Percentiles rank a stretch among this genome's conserved stretches.
phyloP scores from a whole-genome alignment of 1,140 invertebrate genomes.

The Dreissena rostriformis region DNA sequence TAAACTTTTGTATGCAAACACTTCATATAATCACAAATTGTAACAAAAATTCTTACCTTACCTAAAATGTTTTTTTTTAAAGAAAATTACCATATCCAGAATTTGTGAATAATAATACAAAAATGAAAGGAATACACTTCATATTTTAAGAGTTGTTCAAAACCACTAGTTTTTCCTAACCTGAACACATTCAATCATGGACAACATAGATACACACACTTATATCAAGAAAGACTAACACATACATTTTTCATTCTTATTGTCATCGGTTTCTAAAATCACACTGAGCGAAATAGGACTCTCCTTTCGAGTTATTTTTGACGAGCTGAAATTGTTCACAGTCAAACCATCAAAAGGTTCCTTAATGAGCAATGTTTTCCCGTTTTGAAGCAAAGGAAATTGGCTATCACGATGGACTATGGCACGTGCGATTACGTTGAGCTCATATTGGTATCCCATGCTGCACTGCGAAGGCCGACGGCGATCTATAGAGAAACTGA shows the following conservation, averaged over 20 bases:
- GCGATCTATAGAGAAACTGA: conserved; percentile 71
- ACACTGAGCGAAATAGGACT: conserved; percentile 36
- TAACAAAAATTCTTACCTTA: too few relatives aligned
- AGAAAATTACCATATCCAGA: too few relatives aligned
- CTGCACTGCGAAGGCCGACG: conserved; percentile 55
- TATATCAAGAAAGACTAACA: too few relatives aligned
- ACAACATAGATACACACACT: too few relatives aligned
- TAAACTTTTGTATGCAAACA: too few relatives aligned
- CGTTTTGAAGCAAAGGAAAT: conserved; percentile 54
- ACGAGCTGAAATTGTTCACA: not conserved
- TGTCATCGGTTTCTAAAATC: conserved; percentile 47
- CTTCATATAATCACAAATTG: too few relatives aligned
- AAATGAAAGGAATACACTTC: too few relatives aligned
- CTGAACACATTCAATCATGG: too few relatives aligned
- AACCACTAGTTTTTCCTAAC: too few relatives aligned
- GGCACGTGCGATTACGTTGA: conserved; percentile 53
- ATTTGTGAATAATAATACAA: too few relatives aligned
- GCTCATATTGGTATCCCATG: conserved; percentile 49
- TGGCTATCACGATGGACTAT: conserved; percentile 55
- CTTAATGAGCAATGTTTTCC: conserved; percentile 2
- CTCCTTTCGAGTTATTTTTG: not conserved
- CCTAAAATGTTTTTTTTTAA: too few relatives aligned
- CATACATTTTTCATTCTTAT: conserved; percentile 52
- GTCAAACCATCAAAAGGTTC: not conserved
- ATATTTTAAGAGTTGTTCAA: too few relatives aligned